These are phyloP conservation scores for Emydura subglobosa DNA, from an alignment of 2,113 vertebrate genomes.

Conservation along the genomic window DNA sequence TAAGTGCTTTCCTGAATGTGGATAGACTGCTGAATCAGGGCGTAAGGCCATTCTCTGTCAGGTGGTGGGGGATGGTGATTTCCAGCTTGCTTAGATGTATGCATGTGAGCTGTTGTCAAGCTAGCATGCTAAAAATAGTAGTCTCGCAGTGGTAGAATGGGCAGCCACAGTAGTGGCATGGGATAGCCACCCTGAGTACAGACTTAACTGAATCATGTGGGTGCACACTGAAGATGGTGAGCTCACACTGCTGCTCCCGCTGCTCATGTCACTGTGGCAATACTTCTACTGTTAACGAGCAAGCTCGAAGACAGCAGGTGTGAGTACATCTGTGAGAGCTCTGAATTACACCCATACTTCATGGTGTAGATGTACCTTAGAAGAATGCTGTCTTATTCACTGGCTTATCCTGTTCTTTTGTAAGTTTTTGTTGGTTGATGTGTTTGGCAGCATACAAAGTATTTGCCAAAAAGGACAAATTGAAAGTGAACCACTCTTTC, in stretches of 20 bases:
- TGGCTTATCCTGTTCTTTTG: background rate
- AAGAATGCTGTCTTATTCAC: background rate
- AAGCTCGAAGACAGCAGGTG: no score
- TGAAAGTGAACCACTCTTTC: background rate
- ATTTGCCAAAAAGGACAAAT: background rate
- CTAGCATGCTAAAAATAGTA: background rate
- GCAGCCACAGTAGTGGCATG: no score
- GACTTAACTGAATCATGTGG: background rate
- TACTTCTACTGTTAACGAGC: background rate
- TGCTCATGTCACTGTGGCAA: background rate
- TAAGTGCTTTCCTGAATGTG: background rate
- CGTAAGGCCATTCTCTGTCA: background rate
- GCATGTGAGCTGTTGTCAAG: background rate
- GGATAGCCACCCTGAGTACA: background rate
- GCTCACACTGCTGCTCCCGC: background rate
- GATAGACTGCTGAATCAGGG: background rate
- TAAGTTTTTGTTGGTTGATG: background rate
- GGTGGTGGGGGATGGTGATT: background rate
- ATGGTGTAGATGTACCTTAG: background rate
- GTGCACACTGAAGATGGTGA: background rate
- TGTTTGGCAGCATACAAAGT: background rate
- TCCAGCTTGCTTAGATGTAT: background rate
- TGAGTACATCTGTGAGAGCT: background rate
- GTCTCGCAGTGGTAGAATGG: background rate
- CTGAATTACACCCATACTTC: background rate